Percentiles rank a stretch among this genome's conserved stretches.
Conservation (phyloP, 2,888 invertebrate species). For the Taenaris catops region DNA sequence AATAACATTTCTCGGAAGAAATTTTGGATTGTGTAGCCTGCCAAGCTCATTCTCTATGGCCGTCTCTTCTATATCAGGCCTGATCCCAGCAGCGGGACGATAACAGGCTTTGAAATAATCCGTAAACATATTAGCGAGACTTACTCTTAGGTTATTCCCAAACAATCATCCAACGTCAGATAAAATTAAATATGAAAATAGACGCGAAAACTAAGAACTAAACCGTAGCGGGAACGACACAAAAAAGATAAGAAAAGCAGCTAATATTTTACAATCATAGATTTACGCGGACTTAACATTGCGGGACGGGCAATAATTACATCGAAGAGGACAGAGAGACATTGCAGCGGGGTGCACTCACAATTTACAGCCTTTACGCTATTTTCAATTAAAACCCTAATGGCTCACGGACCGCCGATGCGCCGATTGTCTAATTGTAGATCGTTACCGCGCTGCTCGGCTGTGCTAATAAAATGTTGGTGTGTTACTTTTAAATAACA, state of each 20-base stretch:
- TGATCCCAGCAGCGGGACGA: too few relatives aligned
- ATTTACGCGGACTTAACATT: slow-evolving; percentile 8
- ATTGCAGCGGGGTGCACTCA: slow-evolving; percentile 51
- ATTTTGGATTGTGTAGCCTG: too few relatives aligned
- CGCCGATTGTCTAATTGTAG: slow-evolving; percentile 72
- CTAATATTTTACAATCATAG: slow-evolving; percentile 7
- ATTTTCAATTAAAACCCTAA: slow-evolving; percentile 84
- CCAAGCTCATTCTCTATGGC: too few relatives aligned
- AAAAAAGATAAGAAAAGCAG: slow-evolving; percentile 1
- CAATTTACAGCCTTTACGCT: slow-evolving; percentile 84
- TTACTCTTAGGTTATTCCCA: too few relatives aligned
- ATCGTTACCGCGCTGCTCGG: slow-evolving; percentile 32
- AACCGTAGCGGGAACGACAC: too few relatives aligned
- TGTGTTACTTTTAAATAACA: too few relatives aligned
- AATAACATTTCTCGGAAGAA: too few relatives aligned
- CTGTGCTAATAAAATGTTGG: slow-evolving; percentile 15
- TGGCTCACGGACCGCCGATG: slow-evolving; percentile 80
- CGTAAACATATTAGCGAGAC: too few relatives aligned
- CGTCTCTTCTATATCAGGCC: too few relatives aligned
- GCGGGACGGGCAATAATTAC: slow-evolving; percentile 29
- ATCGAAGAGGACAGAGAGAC: slow-evolving; percentile 32
- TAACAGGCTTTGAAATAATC: too few relatives aligned
- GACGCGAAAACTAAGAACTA: neutral
- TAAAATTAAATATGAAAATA: too few relatives aligned
- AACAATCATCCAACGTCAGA: too few relatives aligned